Percentiles rank a stretch among this genome's conserved stretches.
These are phyloP conservation scores for Crenichthys baileyi DNA, from an alignment of 2,797 vertebrate genomes.

Conservation along the genomic window DNA sequence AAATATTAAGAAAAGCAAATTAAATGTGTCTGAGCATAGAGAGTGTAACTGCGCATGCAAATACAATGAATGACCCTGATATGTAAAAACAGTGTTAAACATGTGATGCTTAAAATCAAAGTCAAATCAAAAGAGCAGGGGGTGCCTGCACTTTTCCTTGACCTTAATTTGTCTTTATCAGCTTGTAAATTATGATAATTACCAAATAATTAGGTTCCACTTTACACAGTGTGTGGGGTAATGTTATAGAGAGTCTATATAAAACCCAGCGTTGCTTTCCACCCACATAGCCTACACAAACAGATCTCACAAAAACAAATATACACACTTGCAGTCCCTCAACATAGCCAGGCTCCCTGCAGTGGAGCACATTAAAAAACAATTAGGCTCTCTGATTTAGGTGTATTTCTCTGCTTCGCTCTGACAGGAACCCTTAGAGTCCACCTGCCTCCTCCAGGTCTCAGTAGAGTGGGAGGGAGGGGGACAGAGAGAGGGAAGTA, in stretches of 20 bases:
- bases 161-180: slow-evolving; percentile 37
- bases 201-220: slow-evolving; percentile 24
- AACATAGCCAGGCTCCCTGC: slow-evolving; percentile 24
- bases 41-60: background rate
- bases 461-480: slow-evolving; percentile 27
- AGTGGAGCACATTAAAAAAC: slow-evolving; percentile 72
- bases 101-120: slow-evolving; percentile 4
- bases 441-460: slow-evolving; percentile 60
- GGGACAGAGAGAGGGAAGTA: slow-evolving; percentile 11
- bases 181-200: slow-evolving; percentile 35
- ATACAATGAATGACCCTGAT: background rate
- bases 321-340: slow-evolving; percentile 7
- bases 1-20: background rate
- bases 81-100: background rate
- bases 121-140: background rate
- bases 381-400: slow-evolving; percentile 68
- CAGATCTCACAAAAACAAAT: slow-evolving; percentile 4
- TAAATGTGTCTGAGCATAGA: background rate
- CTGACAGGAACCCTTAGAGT: slow-evolving; percentile 51
- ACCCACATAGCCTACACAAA: background rate
- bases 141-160: slow-evolving; percentile 22
- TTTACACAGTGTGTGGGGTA: slow-evolving; percentile 4
- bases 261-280: background rate
- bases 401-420: slow-evolving; percentile 42
- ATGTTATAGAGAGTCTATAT: slow-evolving; percentile 15